Conservation (phyloP, 2,113 vertebrate species). For the Alligator mississippiensis region DNA sequence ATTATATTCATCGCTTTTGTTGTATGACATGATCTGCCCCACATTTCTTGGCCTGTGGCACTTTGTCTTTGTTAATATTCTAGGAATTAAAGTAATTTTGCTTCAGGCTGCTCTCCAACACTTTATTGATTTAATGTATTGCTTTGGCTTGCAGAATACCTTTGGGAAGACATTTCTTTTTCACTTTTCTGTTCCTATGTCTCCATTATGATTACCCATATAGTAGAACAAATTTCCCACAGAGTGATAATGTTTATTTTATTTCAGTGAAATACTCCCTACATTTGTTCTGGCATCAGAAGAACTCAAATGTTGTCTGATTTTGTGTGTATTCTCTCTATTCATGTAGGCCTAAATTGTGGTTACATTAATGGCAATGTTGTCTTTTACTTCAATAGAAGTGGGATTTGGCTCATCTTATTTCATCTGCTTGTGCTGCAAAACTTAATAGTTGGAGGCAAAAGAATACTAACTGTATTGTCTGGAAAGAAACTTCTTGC, state of each 20-base stretch:
- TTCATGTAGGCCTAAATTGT: not conserved
- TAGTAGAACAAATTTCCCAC: not conserved
- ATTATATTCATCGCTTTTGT: too few species aligned
- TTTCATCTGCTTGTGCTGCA: not conserved
- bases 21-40: not conserved
- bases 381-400: constrained; percentile 8
- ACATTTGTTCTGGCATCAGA: not conserved
- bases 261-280: not conserved
- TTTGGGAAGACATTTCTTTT: not conserved
- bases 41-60: not conserved
- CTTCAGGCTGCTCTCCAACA: constrained; percentile 19
- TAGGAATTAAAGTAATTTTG: constrained; percentile 10
- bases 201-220: not conserved
- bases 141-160: not conserved
- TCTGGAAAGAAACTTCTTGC: constrained; percentile 9
- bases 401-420: not conserved
- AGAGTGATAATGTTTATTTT: not conserved
- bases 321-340: not conserved
- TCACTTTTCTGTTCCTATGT: not conserved
- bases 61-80: not conserved
- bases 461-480: not conserved
- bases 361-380: not conserved
- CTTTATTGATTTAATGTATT: not conserved
- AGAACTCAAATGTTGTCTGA: not conserved
- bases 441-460: not conserved